Evolutionary conservation across 2,888 invertebrate genomes (phyloP), one percentile per base, ranked within the genome.

Genomic region (Baccha elongata): DNA sequence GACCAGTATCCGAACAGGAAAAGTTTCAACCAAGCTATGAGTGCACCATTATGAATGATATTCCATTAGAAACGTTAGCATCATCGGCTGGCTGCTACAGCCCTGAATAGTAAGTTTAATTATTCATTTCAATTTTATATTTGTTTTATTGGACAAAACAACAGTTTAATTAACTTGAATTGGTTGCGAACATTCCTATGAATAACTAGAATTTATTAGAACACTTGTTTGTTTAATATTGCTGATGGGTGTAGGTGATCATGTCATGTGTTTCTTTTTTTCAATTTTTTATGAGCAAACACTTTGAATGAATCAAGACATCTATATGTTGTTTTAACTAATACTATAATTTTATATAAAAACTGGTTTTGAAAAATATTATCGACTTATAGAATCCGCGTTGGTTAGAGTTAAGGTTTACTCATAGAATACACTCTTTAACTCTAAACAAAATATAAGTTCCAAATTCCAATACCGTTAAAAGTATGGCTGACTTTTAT

Each of bases 21-120:
- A 98, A 98, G 89, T 98, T 95, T 90, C 98, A 98, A 90, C 97
- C 97, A 0, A 98, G 98, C 48, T 99, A 97, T 90, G 98, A 98
- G 84, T 98, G 97, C 88, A 99, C 99, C 42, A 96, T 98, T 7
- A 93, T 98, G 71, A 95, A 95, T 85, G 97, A 98, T 90, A 97
- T 97, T 91, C 93, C 94, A 86, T 85, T 88, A 85, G 89, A 90
- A 62, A 84, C 88, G 60, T 86, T 91, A 67, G 73, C 86, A 60
- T 85, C 88, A 52, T 84, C 85, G 44, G 85, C 86, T 55, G 90
- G 89, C 73, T 89, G 89, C 84, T 91, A 89, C 84, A 91, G 91
- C 86, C 91, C 91, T 23, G 91, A 91, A 87, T 90, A 90, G 91
- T 91, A 86, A 90, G 90, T 89, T 62, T 32, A 42, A 3, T 6